phyloP scores from a whole-genome alignment of 2,888 invertebrate genomes.

The Bombylius major region DNA sequence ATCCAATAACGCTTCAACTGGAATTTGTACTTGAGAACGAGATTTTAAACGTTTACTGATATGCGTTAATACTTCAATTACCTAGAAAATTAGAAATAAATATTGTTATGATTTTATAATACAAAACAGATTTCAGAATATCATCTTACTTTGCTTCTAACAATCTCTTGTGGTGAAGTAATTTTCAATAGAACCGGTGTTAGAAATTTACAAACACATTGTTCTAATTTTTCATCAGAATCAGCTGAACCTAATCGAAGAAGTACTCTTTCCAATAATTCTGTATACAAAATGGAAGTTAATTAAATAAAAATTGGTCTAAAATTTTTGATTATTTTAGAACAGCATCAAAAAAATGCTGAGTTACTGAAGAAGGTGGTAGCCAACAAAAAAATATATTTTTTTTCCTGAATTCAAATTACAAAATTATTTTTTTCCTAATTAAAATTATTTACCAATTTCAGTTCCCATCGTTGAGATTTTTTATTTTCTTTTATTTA shows the following conservation, averaged over 20 bases:
- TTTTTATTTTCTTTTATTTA: too few relatives aligned
- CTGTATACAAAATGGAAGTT: constrained; percentile 34
- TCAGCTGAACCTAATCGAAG: constrained; percentile 79
- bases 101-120: not conserved
- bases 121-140: not conserved
- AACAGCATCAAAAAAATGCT: too few relatives aligned
- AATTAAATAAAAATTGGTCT: not conserved
- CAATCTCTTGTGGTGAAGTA: constrained; percentile 74
- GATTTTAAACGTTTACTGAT: constrained; percentile 83
- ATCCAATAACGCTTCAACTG: constrained; percentile 67
- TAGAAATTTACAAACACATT: constrained; percentile 63
- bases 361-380: too few relatives aligned
- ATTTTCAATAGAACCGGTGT: constrained; percentile 83
- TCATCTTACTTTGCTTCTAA: constrained; percentile 46
- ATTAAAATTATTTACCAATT: too few relatives aligned
- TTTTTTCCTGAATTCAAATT: too few relatives aligned
- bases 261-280: constrained; percentile 78
- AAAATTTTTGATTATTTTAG: not conserved
- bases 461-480: too few relatives aligned
- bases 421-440: too few relatives aligned
- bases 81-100: constrained; percentile 39
- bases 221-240: constrained; percentile 77
- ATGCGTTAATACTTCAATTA: constrained; percentile 84
- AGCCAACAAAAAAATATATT: too few relatives aligned
- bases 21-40: constrained; percentile 69